Evolutionary conservation across 2,797 vertebrate genomes (phyloP), one percentile per base, ranked within the genome.

Genomic region (Phaenicophaeus curvirostris): DNA sequence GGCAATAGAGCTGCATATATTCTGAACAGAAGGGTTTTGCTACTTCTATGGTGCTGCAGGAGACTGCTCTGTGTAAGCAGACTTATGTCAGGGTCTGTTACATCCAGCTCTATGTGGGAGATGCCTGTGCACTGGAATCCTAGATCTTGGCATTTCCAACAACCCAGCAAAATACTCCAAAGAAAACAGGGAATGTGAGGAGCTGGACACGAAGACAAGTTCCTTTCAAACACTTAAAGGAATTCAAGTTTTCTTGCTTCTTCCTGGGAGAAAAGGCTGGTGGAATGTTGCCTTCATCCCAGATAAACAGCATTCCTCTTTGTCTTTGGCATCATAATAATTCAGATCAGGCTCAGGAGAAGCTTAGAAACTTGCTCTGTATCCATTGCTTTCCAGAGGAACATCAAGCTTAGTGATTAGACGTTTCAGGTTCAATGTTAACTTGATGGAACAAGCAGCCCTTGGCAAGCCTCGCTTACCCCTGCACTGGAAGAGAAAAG

Each of bases 281-380:
- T 20, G 51, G 48, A 48, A 20, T 2, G 1, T 13, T 50, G 20
- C 23, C 13, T 35, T 50, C 28, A 54, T 61, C 67, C 30, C 25
- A 62, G 33, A 17, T 50, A 31, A 81, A 44, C 3, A 35, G 15
- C 16, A 25, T 48, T 72, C 13, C 6, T 24, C 35, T 23, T 79
- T 54, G 27, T 25, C 31, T 50, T 73, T 67, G 33, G 39, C 46
- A 42, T 58, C 4, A 12, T 28, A 35, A 18, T 39, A 24, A 35
- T 72, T 66, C 3, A 7, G 30, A 21, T 21, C 1, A 1, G 42
- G 16, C 12, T 27, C 6, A 3, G 3, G 24, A 7, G 18, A 12
- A 50, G 18, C 39, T 24, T 55, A 31, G 57, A 67, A 54, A 67
- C 68, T 27, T 55, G 7, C 39, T 71, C 11, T 3, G 12, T 21